phyloP scores from a whole-genome alignment of 2,113 vertebrate species.

The Corythaixoides concolor region DNA sequence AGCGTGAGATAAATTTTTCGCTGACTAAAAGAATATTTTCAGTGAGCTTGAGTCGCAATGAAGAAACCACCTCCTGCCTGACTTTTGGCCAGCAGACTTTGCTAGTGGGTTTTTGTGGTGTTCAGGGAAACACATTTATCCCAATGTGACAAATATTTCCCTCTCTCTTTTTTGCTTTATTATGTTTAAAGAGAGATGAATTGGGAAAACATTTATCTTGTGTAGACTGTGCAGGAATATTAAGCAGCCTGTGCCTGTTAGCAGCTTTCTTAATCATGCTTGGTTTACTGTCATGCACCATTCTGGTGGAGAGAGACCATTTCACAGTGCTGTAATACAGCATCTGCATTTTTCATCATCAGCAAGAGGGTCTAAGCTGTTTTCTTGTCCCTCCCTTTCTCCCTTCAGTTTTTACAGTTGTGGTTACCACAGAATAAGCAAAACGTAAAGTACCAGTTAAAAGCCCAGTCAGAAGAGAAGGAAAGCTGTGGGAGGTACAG shows the following conservation, averaged over 20 bases:
- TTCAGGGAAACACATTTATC: not conserved
- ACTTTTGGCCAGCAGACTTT: not conserved
- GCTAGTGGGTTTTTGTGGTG: not conserved
- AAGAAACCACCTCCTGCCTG: not conserved
- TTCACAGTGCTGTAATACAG: not conserved
- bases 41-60: not conserved
- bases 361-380: not conserved
- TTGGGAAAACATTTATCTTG: slow-evolving; percentile 31
- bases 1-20: not conserved
- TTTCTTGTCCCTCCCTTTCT: not conserved
- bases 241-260: not conserved
- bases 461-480: not conserved
- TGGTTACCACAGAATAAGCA: not conserved
- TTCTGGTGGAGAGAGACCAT: not conserved
- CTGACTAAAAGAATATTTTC: not conserved
- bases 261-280: not conserved
- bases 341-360: not conserved
- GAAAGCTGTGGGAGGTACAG: not conserved
- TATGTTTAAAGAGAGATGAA: slow-evolving; percentile 22
- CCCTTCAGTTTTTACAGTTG: not conserved
- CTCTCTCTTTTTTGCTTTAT: not conserved
- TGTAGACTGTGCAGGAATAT: not conserved
- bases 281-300: not conserved
- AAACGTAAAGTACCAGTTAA: not conserved
- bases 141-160: not conserved